phyloP scores from a whole-genome alignment of 92 coral and sea anemone genomes.

The Zoanthus solanderi region DNA sequence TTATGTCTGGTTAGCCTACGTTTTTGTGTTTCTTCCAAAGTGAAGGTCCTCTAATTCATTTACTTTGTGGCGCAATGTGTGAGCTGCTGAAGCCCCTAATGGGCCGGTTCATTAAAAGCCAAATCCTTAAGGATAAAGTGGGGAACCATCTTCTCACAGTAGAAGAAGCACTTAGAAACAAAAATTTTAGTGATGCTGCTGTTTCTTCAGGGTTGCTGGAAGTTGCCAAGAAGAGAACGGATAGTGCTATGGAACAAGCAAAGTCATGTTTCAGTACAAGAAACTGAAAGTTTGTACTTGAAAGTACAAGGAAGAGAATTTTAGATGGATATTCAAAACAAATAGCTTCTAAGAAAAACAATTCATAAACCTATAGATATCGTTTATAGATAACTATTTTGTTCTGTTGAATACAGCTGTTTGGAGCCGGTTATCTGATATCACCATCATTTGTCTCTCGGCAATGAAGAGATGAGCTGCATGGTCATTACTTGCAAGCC shows the following conservation, averaged over 20 bases:
- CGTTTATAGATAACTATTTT: constrained; percentile 28
- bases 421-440: constrained; percentile 26
- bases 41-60: constrained; percentile 18
- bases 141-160: constrained; percentile 54
- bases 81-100: constrained; percentile 59
- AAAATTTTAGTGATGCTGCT: constrained; percentile 30
- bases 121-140: background rate
- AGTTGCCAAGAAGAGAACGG: constrained; percentile 28
- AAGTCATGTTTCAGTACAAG: constrained; percentile 12
- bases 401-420: constrained; percentile 35
- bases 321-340: constrained; percentile 26
- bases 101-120: constrained; percentile 49
- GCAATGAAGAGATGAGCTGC: constrained; percentile 28
- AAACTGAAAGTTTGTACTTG: constrained; percentile 8
- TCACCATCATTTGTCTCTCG: constrained; percentile 33
- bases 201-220: constrained; percentile 34
- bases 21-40: background rate
- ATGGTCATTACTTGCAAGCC: constrained; percentile 14
- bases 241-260: constrained; percentile 29
- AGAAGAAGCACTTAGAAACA: constrained; percentile 37
- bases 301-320: constrained; percentile 26
- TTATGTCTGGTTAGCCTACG: constrained; percentile 54
- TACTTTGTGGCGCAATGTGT: constrained; percentile 52
- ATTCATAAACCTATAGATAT: constrained; percentile 26
- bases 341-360: constrained; percentile 29